phyloP scores from a whole-genome alignment of 1,140 invertebrate species.

The Cecropterus lyciades region DNA sequence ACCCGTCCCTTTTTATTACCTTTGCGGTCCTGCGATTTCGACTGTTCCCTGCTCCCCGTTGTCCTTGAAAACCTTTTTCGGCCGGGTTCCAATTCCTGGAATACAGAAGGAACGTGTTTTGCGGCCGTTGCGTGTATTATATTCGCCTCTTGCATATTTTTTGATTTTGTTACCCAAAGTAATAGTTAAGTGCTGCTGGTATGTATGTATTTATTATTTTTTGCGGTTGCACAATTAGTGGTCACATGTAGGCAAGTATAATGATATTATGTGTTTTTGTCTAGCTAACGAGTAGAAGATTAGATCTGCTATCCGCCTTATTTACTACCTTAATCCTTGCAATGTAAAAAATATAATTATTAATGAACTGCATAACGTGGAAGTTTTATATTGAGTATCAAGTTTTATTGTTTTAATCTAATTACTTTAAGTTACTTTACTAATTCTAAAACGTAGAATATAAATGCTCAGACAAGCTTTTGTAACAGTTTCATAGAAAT shows the following conservation, averaged over 20 bases:
- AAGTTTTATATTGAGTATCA: too few relatives aligned
- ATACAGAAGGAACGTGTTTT: conserved; percentile 22
- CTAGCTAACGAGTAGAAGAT: not conserved
- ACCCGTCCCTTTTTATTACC: conserved; percentile 41
- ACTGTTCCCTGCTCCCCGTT: conserved; percentile 2
- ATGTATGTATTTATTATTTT: conserved; percentile 13
- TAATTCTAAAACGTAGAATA: too few relatives aligned
- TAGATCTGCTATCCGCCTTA: not conserved
- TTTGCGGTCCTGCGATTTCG: conserved; percentile 30
- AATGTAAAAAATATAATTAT: not conserved
- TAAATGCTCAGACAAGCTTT: too few relatives aligned
- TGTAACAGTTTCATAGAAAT: too few relatives aligned
- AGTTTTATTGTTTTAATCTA: not conserved
- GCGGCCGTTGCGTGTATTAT: conserved; percentile 14
- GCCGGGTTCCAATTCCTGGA: conserved; percentile 21
- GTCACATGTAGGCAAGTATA: not conserved
- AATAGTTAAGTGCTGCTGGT: conserved; percentile 8
- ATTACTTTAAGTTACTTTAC: too few relatives aligned
- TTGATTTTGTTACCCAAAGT: conserved; percentile 19
- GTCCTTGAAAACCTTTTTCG: conserved; percentile 20
- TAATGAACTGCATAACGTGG: not conserved
- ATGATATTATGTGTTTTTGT: not conserved
- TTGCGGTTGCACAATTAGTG: conserved; percentile 1
- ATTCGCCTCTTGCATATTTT: conserved; percentile 14
- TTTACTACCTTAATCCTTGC: not conserved